Evolutionary conservation across 2,797 vertebrate species (phyloP), one percentile per base, ranked within the genome.

Genomic region (Labroides dimidiatus): DNA sequence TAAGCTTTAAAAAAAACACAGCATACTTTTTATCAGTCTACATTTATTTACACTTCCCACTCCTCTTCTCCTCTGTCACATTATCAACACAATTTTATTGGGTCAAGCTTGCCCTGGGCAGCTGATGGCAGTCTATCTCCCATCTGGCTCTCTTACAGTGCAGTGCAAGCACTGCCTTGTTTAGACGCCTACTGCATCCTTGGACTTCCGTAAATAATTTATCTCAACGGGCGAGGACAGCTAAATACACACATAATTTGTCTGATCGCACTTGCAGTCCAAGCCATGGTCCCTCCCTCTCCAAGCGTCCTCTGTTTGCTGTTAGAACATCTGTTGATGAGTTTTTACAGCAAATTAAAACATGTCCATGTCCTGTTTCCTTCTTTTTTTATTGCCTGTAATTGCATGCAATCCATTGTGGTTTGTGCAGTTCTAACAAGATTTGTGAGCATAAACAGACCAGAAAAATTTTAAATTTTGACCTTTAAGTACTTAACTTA

Each of bases 121-220:
- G 72, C 57, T 64, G 63, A 60, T 56, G 45, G 69, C 63, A 44
- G 48, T 52, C 70, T 52, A 57, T 60, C 78, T 80, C 67, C 75
- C 76, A 78, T 80, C 80, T 65, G 75, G 70, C 54, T 73, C 49
- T 73, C 36, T 47, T 19, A 62, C 66, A 65, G 63, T 24, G 59
- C 67, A 64, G 66, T 23, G 48, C 4, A 45, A 72, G 54, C 48
- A 23, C 53, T 5, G 57, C 60, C 24, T 65, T 69, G 68, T 86
- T 85, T 84, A 73, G 48, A 85, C 39, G 30, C 61, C 77, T 17
- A 74, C 64, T 42, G 70, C 55, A 19, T 62, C 43, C 56, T 45
- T 23, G 0, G 61, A 86, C 84, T 84, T 89, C 78, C 64, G 71
- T 88, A 88, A 91, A 89, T 86, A 79, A 91, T 90, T 90, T 86